These are phyloP conservation scores for Gymnopithys bicolor DNA, from an alignment of 2,797 vertebrate genomes.

Conservation along the genomic window DNA sequence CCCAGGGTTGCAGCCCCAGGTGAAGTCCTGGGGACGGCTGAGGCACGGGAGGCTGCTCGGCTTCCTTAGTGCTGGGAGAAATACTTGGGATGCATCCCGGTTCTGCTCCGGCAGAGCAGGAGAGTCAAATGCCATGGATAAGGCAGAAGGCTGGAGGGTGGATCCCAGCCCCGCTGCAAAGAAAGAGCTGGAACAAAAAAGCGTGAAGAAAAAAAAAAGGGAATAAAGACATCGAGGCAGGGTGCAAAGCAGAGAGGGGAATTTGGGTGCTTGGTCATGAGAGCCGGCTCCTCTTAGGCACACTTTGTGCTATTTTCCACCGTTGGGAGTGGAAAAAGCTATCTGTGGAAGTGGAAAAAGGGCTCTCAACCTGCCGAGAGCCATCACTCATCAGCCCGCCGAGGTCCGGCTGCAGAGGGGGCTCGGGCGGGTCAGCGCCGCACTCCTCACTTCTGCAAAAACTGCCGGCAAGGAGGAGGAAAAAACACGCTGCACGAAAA, in stretches of 20 bases:
- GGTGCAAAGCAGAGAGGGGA: slow-evolving; percentile 34
- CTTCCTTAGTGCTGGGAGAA: background rate
- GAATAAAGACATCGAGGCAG: background rate
- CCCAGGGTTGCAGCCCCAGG: background rate
- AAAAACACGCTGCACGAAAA: slow-evolving; percentile 29
- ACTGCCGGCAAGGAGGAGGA: background rate
- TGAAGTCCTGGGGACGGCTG: background rate
- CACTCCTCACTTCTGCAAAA: slow-evolving; percentile 35
- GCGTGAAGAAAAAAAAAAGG: background rate
- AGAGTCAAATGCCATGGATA: background rate
- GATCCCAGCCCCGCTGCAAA: slow-evolving; percentile 11
- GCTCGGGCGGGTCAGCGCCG: background rate
- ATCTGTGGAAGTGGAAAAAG: slow-evolving; percentile 52
- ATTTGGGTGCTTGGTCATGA: slow-evolving; percentile 26
- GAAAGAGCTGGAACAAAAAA: background rate
- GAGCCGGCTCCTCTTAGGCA: slow-evolving; percentile 14
- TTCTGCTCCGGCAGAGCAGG: background rate
- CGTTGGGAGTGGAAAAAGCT: slow-evolving; percentile 18
- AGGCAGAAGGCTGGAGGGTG: background rate
- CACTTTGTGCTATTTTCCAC: slow-evolving; percentile 41
- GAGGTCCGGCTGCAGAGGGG: background rate
- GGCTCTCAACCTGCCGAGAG: slow-evolving; percentile 52
- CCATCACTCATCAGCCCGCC: slow-evolving; percentile 5
- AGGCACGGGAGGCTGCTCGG: rapidly evolving
- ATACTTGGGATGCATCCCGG: background rate